Base-by-base conservation (phyloP, 2,113 vertebrate species). In the Ifrita kowaldi region DNA sequence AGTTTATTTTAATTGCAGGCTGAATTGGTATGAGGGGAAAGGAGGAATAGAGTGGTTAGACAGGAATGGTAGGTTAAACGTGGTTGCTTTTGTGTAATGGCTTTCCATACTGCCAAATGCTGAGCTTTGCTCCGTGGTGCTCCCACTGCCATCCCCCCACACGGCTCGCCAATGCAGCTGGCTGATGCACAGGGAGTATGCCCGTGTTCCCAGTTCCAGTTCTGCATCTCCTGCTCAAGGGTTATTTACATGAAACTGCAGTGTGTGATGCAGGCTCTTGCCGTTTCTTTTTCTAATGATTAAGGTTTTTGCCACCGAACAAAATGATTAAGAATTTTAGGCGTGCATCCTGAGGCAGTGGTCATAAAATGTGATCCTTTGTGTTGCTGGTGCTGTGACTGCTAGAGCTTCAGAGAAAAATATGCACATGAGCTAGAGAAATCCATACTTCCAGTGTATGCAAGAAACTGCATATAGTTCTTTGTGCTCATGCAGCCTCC, bases 141-240 rank as follows among this genome's bases (percentile, higher is more conserved):
- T 74, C 50, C 26, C 50, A 16, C 2, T 2, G 3, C 42, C 59
- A 39, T 49, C 47, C 21, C 30, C 17, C 23, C 21, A 6, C 6
- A 6, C 0, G 1, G 49, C 24, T 90, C 2, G 0, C 60, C 47
- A 33, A 6, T 79, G 63, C 26, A 4, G 7, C 1, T 59, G 59
- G 32, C 46, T 65, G 63, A 18, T 46, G 47, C 16, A 37, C 39
- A 75, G 74, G 32, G 37, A 70, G 19, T 13, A 11, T 35, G 62
- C 35, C 19, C 2, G 0, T 46, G 32, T 49, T 68, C 16, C 16
- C 19, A 15, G 13, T 68, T 79, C 15, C 37, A 42, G 10, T 70
- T 91, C 23, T n/a, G 20, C 39, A 35, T 64, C 14, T 59, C 59
- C 41, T 71, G 44, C 47, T 73, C 9, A 18, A 52, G 24, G 22